Base-by-base conservation (phyloP, 1,140 invertebrate species). In the Zelostemma sp. region DNA sequence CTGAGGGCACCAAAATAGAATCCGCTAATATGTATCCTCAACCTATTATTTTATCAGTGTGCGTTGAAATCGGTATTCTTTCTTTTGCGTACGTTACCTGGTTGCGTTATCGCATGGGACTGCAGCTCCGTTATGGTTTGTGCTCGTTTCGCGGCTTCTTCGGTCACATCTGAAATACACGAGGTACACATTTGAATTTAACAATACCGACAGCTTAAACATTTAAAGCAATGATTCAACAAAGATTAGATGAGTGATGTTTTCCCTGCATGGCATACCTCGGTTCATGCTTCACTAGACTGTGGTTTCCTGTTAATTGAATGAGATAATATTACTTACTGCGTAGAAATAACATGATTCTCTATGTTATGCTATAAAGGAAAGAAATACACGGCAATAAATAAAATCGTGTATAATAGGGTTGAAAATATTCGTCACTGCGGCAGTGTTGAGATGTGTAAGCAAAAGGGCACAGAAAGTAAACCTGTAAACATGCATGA, bases 191-290 rank as follows among this genome's bases (percentile, higher is more conserved):
- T 25, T 43, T 83, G 40, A 84, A 48, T 56, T 57, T 33, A 50
- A 2, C 11, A 8, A 58, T 33, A 79, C 64, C 60, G 41, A 65
- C 56, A 41, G 19, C 14, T 57, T 21, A 18, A 74, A 85, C 83
- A 86, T 83, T 77, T 50, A 86, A 86, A 86, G 84, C 84, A 82
- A 78, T 85, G 84, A 85, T 79, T 78, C 68, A 80, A 84, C 82
- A 81, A 78, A 82, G 78, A 84, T 83, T 84, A 83, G 77, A 85
- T 85, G 81, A 84, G 79, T 85, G 82, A 84, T 85, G 83, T 81
- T 74, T 79, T 85, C 78, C 81, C 83, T 85, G 82, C 78, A 82
- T 83, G 77, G 78, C 73, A 83, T 82, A 81, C 78, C 80, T 85
- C 80, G 79, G 77, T 80, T 81, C 82, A 85, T 85, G 82, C 82